Base-by-base conservation (phyloP, 2,113 vertebrate genomes). In the Ciconia boyciana region DNA sequence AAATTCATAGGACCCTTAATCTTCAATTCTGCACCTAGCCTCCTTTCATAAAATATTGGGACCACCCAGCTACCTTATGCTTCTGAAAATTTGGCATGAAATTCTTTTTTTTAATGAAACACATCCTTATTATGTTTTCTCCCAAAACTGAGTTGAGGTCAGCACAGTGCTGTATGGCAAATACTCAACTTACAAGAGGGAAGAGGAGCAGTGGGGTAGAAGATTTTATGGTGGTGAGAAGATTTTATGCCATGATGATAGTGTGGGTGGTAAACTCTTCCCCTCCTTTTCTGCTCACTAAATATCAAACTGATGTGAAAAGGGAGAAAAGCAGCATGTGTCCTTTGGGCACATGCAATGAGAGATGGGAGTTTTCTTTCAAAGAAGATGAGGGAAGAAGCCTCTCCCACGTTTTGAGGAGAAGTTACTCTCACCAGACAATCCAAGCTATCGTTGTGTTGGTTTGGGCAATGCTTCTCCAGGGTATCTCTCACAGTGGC, bases 131-230 rank as follows among this genome's bases (percentile, higher is more conserved):
- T 55, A 51, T 11, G 6, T 62, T 84, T 87, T 72, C 39, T 87
- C 11, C 19, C 20, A 16, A 68, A 54, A 68, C 22, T 61, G 4
- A 24, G 4, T 14, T 61, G n/a, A 74, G 19, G 68, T 70, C 69
- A 39, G 4, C 18, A 17, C 46, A 58, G 11, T 28, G 5, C 2
- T 83, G 0, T 28, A 31, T 0, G 1, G 10, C 20, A 89, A 77
- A 83, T 57, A 60, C 9, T 65, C 46, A 68, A 4, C 9, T 65
- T 65, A 18, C 10, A 55, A 77, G 18, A 43, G 4, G 17, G 11
- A 62, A 69, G 24, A 70, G 22, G 10, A 72, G 7, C 22, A 48
- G 29, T 64, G 8, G 24, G 31, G 2, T 57, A 29, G 57, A 58
- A 34, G 57, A 8, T n/a, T 58, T 58, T 16, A 16, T 41, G 26